Conservation (phyloP, 2,888 invertebrate species). For the Oligia latruncula region DNA sequence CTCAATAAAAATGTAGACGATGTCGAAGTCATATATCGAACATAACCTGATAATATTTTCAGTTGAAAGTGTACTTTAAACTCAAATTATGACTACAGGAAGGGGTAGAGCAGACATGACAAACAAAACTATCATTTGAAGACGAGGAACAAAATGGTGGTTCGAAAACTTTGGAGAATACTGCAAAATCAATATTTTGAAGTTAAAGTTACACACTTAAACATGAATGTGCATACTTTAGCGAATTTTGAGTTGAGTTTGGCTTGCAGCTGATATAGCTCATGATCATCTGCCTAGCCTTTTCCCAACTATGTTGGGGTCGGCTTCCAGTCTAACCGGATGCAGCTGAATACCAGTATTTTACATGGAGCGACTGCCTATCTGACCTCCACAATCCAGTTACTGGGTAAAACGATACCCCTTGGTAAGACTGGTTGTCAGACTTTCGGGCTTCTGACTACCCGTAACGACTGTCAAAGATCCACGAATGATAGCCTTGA, state of each 20-base stretch:
- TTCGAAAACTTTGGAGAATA: conserved; percentile 23
- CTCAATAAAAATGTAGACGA: not conserved
- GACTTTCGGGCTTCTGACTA: no score
- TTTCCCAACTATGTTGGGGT: no score
- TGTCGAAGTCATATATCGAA: not conserved
- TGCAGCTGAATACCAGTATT: no score
- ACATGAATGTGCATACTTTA: not conserved
- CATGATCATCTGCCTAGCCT: no score
- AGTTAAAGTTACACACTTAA: no score
- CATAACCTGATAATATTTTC: conserved; percentile 10
- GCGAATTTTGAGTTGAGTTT: not conserved
- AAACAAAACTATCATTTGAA: conserved; percentile 55
- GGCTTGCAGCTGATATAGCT: not conserved
- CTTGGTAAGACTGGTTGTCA: no score
- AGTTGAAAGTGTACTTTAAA: conserved; percentile 26
- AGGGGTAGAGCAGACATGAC: conserved; percentile 4
- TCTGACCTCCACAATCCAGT: no score
- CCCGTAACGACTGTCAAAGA: no score
- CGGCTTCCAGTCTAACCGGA: no score
- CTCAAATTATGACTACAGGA: conserved; percentile 24
- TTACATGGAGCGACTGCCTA: no score
- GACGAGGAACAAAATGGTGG: conserved; percentile 11
- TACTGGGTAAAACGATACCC: no score
- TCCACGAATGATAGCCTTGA: no score
- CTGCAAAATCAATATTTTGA: conserved; percentile 25